phyloP scores from a whole-genome alignment of 2,888 invertebrate genomes.

The Dryocosmus kuriphilus region DNA sequence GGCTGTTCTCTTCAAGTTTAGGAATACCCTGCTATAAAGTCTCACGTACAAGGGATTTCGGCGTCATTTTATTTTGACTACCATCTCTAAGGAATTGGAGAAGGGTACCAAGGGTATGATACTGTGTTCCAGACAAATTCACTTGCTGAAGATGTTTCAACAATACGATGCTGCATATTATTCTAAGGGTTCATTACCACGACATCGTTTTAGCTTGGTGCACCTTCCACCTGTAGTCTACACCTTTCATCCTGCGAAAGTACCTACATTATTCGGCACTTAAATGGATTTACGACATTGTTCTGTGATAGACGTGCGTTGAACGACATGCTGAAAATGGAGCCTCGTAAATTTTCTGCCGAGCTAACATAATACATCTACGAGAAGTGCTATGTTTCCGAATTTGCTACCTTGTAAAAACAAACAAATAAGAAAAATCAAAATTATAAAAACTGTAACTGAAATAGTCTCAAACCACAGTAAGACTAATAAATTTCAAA shows the following conservation, averaged over 20 bases:
- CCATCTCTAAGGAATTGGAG: conserved; percentile 11
- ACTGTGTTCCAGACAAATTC: conserved; percentile 51
- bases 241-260: conserved; percentile 45
- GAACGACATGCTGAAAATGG: conserved; percentile 51
- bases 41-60: conserved; percentile 19
- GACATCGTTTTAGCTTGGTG: conserved; percentile 22
- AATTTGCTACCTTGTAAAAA: conserved; percentile 8
- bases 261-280: conserved; percentile 54
- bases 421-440: too few relatives aligned
- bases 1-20: conserved; percentile 27
- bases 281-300: conserved; percentile 52
- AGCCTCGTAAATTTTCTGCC: conserved; percentile 45
- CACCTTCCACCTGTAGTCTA: not conserved
- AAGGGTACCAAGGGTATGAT: conserved; percentile 46
- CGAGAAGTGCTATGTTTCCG: not conserved
- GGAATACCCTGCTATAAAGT: not conserved
- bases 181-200: conserved; percentile 51
- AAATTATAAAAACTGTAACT: too few relatives aligned
- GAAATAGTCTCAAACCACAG: too few relatives aligned
- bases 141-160: conserved; percentile 54
- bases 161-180: conserved; percentile 49
- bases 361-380: conserved; percentile 22
- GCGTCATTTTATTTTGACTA: conserved; percentile 44
- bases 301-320: conserved; percentile 52
- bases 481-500: too few relatives aligned